phyloP scores from a whole-genome alignment of 2,888 invertebrate genomes.

The Trissolcus japonicus region DNA sequence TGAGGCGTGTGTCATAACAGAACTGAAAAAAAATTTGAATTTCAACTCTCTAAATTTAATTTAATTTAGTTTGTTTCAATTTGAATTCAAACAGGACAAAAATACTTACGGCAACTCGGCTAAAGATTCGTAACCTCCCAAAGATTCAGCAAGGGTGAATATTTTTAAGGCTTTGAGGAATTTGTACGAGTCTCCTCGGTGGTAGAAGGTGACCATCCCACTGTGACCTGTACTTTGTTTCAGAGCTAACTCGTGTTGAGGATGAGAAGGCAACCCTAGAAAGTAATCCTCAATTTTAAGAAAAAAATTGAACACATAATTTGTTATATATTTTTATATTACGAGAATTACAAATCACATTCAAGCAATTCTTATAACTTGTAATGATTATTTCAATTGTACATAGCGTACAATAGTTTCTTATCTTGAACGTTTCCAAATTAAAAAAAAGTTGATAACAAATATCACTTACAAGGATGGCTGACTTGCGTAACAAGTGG shows the following conservation, averaged over 20 bases:
- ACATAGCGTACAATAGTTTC: not conserved
- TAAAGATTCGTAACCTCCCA: slow-evolving; percentile 96
- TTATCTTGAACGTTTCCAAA: no score
- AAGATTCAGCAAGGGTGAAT: slow-evolving; percentile 93
- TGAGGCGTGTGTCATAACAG: slow-evolving; percentile 96
- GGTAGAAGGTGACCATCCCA: slow-evolving; percentile 93
- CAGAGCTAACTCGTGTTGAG: slow-evolving; percentile 87
- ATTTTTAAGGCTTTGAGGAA: slow-evolving; percentile 87
- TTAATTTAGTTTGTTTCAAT: not conserved
- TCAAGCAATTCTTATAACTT: no score
- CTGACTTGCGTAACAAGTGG: slow-evolving; percentile 87
- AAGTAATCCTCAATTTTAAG: slow-evolving; percentile 6
- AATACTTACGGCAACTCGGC: slow-evolving; percentile 91
- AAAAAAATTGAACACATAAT: no score
- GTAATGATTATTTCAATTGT: not conserved
- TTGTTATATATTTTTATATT: no score
- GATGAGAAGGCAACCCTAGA: slow-evolving; percentile 87
- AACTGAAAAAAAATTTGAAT: slow-evolving; percentile 77
- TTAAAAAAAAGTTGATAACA: no score
- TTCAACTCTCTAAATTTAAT: not conserved
- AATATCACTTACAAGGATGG: slow-evolving; percentile 83
- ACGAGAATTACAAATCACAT: no score
- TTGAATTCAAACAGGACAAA: not conserved
- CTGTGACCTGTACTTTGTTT: slow-evolving; percentile 92
- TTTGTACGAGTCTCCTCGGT: slow-evolving; percentile 86